Conservation (phyloP, 92 coral and sea anemone species). For the Nematostella vectensis region DNA sequence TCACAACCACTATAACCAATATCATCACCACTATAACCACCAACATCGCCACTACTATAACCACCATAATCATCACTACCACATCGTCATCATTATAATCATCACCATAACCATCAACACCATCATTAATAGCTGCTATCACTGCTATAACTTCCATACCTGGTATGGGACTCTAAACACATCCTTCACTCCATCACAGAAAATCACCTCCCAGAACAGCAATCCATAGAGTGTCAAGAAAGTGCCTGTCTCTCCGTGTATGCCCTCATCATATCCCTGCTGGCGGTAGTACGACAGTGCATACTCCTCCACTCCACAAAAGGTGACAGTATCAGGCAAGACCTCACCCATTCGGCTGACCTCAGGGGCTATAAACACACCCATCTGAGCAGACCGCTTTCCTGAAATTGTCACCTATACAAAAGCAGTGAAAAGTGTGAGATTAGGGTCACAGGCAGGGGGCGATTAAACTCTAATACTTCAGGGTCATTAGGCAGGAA, state of each 20-base stretch:
- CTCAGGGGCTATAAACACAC: conserved; percentile 75
- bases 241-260: conserved; percentile 90
- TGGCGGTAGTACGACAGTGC: conserved; percentile 75
- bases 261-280: conserved; percentile 87
- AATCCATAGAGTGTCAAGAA: conserved; percentile 63
- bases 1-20: neutral
- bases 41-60: neutral
- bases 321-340: conserved; percentile 51
- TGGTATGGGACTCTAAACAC: conserved; percentile 88
- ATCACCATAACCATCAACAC: too few relatives aligned
- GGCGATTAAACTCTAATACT: too few relatives aligned
- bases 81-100: too few relatives aligned
- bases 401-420: conserved; percentile 77
- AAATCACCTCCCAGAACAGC: conserved; percentile 88
- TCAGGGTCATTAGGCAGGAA: too few relatives aligned
- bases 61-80: neutral
- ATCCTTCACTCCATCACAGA: conserved; percentile 62
- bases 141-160: too few relatives aligned
- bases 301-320: conserved; percentile 88
- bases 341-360: conserved; percentile 62
- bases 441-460: too few relatives aligned
- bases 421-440: neutral
- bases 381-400: conserved; percentile 62
- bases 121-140: too few relatives aligned
- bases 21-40: too few relatives aligned